These are phyloP conservation scores for Linepithema humile DNA, from an alignment of 1,140 invertebrate genomes.

Conservation along the genomic window DNA sequence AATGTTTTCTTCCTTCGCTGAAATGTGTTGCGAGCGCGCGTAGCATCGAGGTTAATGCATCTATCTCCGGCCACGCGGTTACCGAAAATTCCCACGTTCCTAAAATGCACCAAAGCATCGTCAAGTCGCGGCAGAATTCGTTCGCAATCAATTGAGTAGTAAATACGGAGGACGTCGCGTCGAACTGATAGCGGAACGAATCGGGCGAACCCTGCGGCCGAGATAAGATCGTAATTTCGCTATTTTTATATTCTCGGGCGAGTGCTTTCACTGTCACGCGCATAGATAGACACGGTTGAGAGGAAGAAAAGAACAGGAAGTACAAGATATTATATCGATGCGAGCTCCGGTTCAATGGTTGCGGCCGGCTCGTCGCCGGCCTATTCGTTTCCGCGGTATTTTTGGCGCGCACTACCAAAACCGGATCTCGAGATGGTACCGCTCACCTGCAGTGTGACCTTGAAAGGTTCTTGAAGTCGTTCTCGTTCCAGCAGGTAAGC, in stretches of 20 bases:
- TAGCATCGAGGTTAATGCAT: conserved; percentile 23
- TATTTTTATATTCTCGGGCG: conserved; percentile 52
- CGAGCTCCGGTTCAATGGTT: not conserved
- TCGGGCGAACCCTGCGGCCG: conserved; percentile 8
- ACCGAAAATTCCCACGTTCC: conserved; percentile 38
- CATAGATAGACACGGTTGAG: not conserved
- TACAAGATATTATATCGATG: not conserved
- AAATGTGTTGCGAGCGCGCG: not conserved
- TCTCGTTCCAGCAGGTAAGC: conserved; percentile 93
- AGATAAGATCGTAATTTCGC: conserved; percentile 64
- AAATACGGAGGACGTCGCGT: not conserved
- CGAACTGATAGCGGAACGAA: not conserved
- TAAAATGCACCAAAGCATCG: not conserved
- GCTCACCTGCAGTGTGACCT: conserved; percentile 91
- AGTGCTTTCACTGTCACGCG: conserved; percentile 65
- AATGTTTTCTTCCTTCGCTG: not conserved
- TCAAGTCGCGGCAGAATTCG: not conserved
- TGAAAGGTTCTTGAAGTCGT: conserved; percentile 94
- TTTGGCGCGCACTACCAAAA: conserved; percentile 61
- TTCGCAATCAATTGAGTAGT: not conserved
- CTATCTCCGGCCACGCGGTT: not conserved
- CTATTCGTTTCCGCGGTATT: conserved; percentile 60
- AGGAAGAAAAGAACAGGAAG: not conserved
- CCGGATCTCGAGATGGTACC: conserved; percentile 70
- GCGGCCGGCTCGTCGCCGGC: not conserved